Conservation (phyloP, 1,140 invertebrate genomes). For the Antheraea pernyi region DNA sequence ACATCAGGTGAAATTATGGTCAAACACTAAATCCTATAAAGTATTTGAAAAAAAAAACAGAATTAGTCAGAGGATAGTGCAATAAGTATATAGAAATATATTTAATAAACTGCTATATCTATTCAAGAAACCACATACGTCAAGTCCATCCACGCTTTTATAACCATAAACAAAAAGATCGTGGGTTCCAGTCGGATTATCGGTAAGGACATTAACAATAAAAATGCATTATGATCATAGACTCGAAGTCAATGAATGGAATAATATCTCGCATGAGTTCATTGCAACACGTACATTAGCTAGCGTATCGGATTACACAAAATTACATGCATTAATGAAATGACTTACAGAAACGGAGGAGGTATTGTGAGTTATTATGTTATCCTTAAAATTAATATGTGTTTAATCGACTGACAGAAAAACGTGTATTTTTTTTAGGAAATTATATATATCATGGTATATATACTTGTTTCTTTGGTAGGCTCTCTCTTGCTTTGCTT, state of each 20-base stretch:
- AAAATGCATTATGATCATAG: slow-evolving; percentile 3
- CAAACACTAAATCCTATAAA: too few relatives aligned
- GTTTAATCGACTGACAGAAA: too few relatives aligned
- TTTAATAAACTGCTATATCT: too few relatives aligned
- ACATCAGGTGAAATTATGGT: too few relatives aligned
- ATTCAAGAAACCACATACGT: not conserved
- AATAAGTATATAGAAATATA: too few relatives aligned
- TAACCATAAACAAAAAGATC: not conserved
- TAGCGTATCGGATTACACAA: slow-evolving; percentile 19
- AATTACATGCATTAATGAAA: not conserved
- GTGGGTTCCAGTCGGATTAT: slow-evolving; percentile 3
- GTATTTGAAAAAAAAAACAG: too few relatives aligned
- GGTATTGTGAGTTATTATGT: not conserved
- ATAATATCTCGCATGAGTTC: slow-evolving; percentile 3
- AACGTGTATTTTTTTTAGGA: too few relatives aligned
- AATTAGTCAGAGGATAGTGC: too few relatives aligned
- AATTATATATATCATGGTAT: too few relatives aligned
- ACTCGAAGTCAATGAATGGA: not conserved
- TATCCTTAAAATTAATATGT: too few relatives aligned
- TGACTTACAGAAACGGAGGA: not conserved
- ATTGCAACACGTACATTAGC: slow-evolving; percentile 23
- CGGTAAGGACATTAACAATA: slow-evolving; percentile 13
- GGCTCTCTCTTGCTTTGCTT: too few relatives aligned
- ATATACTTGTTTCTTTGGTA: too few relatives aligned
- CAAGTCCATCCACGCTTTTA: not conserved